Base-by-base conservation (phyloP, 2,888 invertebrate genomes). In the Agrotis puta region DNA sequence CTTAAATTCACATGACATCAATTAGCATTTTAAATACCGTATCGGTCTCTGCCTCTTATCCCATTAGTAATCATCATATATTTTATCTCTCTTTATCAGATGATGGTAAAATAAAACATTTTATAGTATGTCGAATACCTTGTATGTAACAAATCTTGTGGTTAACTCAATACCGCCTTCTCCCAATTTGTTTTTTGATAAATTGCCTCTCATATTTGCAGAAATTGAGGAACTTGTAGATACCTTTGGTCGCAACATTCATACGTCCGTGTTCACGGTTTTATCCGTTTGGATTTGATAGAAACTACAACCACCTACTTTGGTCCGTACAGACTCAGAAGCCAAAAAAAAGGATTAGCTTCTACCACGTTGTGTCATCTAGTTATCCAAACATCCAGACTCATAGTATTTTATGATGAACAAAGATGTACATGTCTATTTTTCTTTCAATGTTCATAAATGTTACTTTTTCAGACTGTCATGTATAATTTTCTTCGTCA, bases 81-180 rank as follows among this genome's bases (percentile, higher is more conserved):
- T 48, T 24, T 73, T 47, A 66, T 66, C 45, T 50, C 14, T 20
- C 9, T 56, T 61, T 64, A 74, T 75, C 62, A 62, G 70, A 70
- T 48, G 59, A 51, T 45, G 50, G n/a, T 69, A 47, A 64, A 51
- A 58, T 70, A 43, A 68, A 61, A 64, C 20, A n/a, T 62, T 64
- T 75, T 70, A 53, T 64, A 43, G 20, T 48, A 53, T n/a, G 56
- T 20, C 20, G 54, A 61, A 48, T 58, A 75, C 70, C 48, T 75
- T 75, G 70, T 69, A 68, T 39, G 47, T n/a, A 53, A 76, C 48
- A 62, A 57, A 70, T 76, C n/a, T 65, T 24, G 14, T 39, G n/a
- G 50, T 57, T 64, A 61, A 62, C 16, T 39, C n/a, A 51, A 27
- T 22, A 24, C 57, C 47, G 53, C 64, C 70, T 70, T 43, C 53